phyloP scores from a whole-genome alignment of 2,113 vertebrate genomes.

The Dromaius novaehollandiae region DNA sequence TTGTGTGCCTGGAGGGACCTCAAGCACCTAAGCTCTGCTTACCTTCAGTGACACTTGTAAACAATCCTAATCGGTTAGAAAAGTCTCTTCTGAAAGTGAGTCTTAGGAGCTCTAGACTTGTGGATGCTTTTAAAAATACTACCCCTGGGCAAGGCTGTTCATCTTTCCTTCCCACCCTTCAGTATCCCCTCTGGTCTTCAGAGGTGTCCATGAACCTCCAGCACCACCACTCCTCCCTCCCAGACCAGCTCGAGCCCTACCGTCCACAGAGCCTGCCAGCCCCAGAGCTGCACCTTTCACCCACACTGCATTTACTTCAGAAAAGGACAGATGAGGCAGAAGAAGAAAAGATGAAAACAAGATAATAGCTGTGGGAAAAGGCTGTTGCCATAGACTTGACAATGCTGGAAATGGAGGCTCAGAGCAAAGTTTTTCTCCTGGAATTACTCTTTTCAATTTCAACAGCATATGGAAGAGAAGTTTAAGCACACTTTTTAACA shows the following conservation, averaged over 20 bases:
- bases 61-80: conserved; percentile 24
- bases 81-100: conserved; percentile 24
- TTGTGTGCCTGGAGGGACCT: not conserved
- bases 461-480: conserved; percentile 24
- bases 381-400: not conserved
- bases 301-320: not conserved
- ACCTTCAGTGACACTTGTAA: not conserved
- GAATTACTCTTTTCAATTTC: conserved; percentile 55
- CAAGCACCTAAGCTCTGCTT: not conserved
- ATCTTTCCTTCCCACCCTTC: not conserved
- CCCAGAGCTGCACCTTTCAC: not conserved
- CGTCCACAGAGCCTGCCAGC: not conserved
- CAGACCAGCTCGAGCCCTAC: not conserved
- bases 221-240: not conserved
- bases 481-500: conserved; percentile 46
- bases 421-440: conserved; percentile 24
- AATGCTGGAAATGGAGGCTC: conserved; percentile 27
- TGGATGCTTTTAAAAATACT: not conserved
- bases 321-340: conserved; percentile 16
- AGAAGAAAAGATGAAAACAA: conserved; percentile 41
- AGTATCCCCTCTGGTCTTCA: not conserved
- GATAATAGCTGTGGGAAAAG: conserved; percentile 20
- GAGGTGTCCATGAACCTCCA: not conserved
- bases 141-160: not conserved
- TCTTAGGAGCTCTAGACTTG: not conserved